A percentile compares a stretch with the other conserved stretches of the same genome.
These are phyloP conservation scores for Acleris holmiana DNA, from an alignment of 2,888 invertebrate species.

Conservation along the genomic window DNA sequence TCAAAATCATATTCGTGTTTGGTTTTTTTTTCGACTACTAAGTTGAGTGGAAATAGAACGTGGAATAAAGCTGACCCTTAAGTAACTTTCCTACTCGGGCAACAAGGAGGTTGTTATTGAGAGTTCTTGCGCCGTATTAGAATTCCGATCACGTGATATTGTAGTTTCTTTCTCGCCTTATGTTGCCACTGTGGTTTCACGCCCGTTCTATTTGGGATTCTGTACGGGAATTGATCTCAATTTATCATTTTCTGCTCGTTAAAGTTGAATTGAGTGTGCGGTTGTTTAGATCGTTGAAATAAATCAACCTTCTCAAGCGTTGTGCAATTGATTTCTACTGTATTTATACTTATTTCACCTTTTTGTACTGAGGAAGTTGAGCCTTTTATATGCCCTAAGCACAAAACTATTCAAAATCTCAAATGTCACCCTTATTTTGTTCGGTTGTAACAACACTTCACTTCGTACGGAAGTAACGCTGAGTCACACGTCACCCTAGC, in stretches of 20 bases:
- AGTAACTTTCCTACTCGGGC: constrained; percentile 14
- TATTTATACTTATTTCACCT: too few relatives aligned
- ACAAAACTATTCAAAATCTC: too few relatives aligned
- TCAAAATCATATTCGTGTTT: too few relatives aligned
- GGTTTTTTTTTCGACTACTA: background rate
- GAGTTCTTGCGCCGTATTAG: constrained; percentile 28
- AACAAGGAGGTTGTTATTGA: constrained; percentile 32
- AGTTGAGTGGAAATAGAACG: constrained; percentile 14
- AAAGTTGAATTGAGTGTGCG: constrained; percentile 21
- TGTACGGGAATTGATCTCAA: constrained; percentile 35
- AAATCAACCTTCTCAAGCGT: background rate
- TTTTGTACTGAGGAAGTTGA: too few relatives aligned
- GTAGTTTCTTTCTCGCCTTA: constrained; percentile 38
- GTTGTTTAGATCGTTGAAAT: constrained; percentile 10
- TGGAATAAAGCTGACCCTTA: constrained; percentile 18
- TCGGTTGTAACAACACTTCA: too few relatives aligned
- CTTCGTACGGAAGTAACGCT: too few relatives aligned
- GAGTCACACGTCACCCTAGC: too few relatives aligned
- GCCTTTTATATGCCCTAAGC: too few relatives aligned
- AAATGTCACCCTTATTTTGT: too few relatives aligned
- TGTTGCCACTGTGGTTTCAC: constrained; percentile 37
- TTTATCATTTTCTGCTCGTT: constrained; percentile 36
- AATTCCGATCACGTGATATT: constrained; percentile 30
- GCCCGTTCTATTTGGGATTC: constrained; percentile 33
- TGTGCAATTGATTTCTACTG: too few relatives aligned